Evolutionary conservation across 2,888 invertebrate genomes (phyloP), one percentile per base, ranked within the genome.

Genomic region (Zygogramma bicolorata): DNA sequence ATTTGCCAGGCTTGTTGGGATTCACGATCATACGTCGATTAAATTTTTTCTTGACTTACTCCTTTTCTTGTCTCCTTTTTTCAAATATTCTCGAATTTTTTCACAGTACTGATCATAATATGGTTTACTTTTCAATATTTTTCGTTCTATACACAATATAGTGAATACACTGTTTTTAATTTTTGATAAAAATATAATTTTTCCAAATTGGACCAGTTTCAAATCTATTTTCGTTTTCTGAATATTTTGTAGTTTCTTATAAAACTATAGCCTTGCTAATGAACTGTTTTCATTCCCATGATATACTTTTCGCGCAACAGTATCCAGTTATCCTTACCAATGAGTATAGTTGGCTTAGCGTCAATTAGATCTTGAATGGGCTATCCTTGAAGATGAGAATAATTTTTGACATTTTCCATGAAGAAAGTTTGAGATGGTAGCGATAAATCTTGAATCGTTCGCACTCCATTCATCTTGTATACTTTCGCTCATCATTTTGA

Each of bases 331-430:
- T 38, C 38, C 10, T 38, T 6, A 4, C 38, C 38, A 10, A 38
- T 38, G 2, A 38, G 38, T 8, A 38, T 10, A 4, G 10, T 38
- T 5, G 38, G 38, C 6, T 38, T 10, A 8, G 10, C 67, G 22
- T 53, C 31, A 4, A 38, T 27, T 22, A 72, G 58, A 29, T 72
- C 65, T 46, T 61, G 18, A 13, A 72, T 68, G 10, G 68, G 67
- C 29, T 67, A 13, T 29, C 67, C 53, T 49, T 42, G 29, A 15
- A 67, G 65, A 71, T 67, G 22, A 6, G n/a, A 49, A 67, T 61
- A 8, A 15, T 49, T 60, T 49, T 67, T 27, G 46, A 57, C 66
- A 61, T 71, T 49, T 4, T 40, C 22, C 31, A 49, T 34, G 3
- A 18, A 13, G 27, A 71, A 38, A 10, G 49, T 60, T 46, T 68